These are phyloP conservation scores for Micrastur ruficollis DNA, from an alignment of 2,797 vertebrate genomes.

Conservation along the genomic window DNA sequence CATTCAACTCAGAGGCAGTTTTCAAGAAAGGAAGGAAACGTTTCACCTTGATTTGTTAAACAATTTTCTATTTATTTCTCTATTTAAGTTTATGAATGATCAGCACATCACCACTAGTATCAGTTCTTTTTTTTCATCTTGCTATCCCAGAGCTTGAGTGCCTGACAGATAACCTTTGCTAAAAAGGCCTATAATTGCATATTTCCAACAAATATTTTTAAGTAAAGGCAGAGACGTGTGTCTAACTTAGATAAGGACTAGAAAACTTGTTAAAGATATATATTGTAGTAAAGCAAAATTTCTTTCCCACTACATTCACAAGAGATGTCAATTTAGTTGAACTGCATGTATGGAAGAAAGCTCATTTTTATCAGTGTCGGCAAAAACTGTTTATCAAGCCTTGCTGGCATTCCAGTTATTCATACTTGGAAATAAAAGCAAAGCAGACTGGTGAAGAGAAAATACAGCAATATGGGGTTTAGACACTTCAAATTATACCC, in stretches of 20 bases:
- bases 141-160: not conserved
- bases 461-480: not conserved
- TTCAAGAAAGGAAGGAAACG: not conserved
- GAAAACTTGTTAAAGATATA: not conserved
- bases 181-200: not conserved
- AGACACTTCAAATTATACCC: not conserved
- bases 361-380: not conserved
- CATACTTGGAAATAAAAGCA: not conserved
- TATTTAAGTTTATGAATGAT: not conserved
- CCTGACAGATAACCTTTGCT: not conserved
- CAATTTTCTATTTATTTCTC: not conserved
- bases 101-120: not conserved
- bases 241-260: constrained; percentile 2
- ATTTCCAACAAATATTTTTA: not conserved
- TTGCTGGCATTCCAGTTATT: not conserved
- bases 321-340: not conserved
- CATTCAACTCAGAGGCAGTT: not conserved
- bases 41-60: not conserved
- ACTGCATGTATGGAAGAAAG: not conserved
- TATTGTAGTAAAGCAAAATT: not conserved
- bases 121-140: not conserved
- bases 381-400: not conserved
- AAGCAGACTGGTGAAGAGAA: not conserved
- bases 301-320: not conserved
- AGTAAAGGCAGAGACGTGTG: not conserved